Conservation (phyloP, 2,888 invertebrate genomes). For the Catocala fraxini region DNA sequence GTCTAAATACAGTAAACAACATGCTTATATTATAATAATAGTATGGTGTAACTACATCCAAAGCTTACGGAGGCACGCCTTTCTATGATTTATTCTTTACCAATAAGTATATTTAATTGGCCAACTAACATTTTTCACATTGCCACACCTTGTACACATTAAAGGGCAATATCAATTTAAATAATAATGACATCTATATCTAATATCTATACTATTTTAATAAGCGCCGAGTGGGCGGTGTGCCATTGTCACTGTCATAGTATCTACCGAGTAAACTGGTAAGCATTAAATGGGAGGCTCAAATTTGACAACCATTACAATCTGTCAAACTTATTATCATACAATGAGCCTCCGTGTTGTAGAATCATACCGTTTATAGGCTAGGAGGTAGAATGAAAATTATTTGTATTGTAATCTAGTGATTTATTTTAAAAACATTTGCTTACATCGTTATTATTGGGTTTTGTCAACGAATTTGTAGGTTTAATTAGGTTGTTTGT, state of each 20-base stretch:
- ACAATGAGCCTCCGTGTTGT: constrained; percentile 71
- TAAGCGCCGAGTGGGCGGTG: constrained; percentile 61
- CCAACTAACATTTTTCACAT: constrained; percentile 19
- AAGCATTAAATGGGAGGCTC: constrained; percentile 75
- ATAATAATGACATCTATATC: constrained; percentile 51
- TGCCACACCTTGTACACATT: constrained; percentile 12
- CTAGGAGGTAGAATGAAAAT: constrained; percentile 17
- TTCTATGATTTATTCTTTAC: neutral
- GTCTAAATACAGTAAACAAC: too few species aligned
- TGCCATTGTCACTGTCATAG: constrained; percentile 57
- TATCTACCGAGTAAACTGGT: constrained; percentile 64
- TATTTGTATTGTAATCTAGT: too few species aligned
- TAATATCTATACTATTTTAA: constrained; percentile 23
- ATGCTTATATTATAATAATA: neutral
- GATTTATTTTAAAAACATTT: too few species aligned
- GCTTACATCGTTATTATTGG: too few species aligned
- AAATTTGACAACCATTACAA: constrained; percentile 62
- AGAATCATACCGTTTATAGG: constrained; percentile 25
- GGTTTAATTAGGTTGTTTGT: too few species aligned
- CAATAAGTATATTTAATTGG: constrained; percentile 6
- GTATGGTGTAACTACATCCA: too few species aligned
- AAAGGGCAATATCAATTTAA: constrained; percentile 37
- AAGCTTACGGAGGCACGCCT: neutral
- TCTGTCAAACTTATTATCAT: constrained; percentile 71
- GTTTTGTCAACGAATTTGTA: too few species aligned